phyloP scores from a whole-genome alignment of 2,888 invertebrate genomes.

The Aelia acuminata region DNA sequence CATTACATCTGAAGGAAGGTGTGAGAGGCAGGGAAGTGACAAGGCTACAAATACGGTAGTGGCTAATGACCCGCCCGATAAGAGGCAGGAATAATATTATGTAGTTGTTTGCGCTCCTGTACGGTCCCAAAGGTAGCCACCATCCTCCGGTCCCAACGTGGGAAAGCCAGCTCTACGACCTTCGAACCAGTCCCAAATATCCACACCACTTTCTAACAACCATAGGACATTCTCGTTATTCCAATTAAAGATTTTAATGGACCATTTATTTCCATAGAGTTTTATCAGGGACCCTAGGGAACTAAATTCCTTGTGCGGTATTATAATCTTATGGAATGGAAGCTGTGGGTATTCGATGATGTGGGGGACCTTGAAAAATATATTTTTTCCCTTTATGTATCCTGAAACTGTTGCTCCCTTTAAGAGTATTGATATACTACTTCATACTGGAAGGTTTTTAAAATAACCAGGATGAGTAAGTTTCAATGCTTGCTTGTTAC shows the following conservation, averaged over 20 bases:
- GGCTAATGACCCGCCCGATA: neutral
- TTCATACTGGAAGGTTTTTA: too few species aligned
- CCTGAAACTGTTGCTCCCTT: too few species aligned
- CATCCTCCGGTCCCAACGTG: neutral
- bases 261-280: neutral
- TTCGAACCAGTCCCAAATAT: constrained; percentile 24
- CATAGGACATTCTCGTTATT: neutral
- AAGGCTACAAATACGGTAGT: constrained; percentile 16
- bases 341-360: neutral
- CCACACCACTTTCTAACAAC: constrained; percentile 31
- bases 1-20: neutral
- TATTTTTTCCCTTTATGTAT: too few species aligned
- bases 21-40: neutral
- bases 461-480: too few species aligned
- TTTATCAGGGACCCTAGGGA: neutral
- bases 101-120: neutral
- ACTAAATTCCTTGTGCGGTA: neutral
- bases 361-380: too few species aligned
- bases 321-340: neutral
- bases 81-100: neutral
- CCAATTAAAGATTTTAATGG: neutral
- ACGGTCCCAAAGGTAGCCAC: neutral
- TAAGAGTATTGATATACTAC: too few species aligned
- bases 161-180: neutral
- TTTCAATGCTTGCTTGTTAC: too few species aligned